These are phyloP conservation scores for Cremastinae sp. DNA, from an alignment of 2,888 invertebrate genomes.

Conservation along the genomic window DNA sequence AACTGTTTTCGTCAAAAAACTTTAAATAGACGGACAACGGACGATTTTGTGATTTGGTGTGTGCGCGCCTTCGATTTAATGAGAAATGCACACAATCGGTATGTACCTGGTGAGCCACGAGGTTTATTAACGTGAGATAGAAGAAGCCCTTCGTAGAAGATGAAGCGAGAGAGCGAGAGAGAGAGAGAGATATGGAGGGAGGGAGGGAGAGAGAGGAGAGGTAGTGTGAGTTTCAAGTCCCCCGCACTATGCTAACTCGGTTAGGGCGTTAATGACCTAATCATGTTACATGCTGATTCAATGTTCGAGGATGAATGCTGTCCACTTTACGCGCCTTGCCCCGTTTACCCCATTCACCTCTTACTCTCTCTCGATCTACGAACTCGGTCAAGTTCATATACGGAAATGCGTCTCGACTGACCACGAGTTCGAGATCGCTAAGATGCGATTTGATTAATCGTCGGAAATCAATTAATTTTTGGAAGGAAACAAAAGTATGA, in stretches of 20 bases:
- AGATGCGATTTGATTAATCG: no score
- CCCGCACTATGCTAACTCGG: constrained; percentile 80
- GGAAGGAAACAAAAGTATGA: no score
- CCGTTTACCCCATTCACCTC: constrained; percentile 73
- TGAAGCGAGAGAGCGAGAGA: constrained; percentile 39
- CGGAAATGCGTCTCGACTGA: constrained; percentile 61
- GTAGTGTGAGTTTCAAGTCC: constrained; percentile 76
- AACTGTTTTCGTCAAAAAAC: no score
- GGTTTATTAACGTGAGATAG: constrained; percentile 73
- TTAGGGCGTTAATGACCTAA: constrained; percentile 80
- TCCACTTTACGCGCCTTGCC: constrained; percentile 80
- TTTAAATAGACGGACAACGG: no score
- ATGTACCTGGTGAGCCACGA: constrained; percentile 30
- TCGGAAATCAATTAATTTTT: no score
- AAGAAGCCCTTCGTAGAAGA: constrained; percentile 68
- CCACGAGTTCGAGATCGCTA: no score
- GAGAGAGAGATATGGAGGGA: constrained; percentile 30
- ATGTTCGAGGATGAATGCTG: constrained; percentile 80
- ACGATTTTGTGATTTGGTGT: no score
- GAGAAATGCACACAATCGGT: constrained; percentile 14
- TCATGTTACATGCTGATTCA: constrained; percentile 80
- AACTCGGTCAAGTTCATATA: constrained; percentile 79
- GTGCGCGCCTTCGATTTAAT: no score
- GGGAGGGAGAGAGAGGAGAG: constrained; percentile 16
- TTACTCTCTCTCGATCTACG: constrained; percentile 52